Evolutionary conservation across 2,113 vertebrate species (phyloP), one percentile per base, ranked within the genome.

Genomic region (Ceratotherium simum): DNA sequence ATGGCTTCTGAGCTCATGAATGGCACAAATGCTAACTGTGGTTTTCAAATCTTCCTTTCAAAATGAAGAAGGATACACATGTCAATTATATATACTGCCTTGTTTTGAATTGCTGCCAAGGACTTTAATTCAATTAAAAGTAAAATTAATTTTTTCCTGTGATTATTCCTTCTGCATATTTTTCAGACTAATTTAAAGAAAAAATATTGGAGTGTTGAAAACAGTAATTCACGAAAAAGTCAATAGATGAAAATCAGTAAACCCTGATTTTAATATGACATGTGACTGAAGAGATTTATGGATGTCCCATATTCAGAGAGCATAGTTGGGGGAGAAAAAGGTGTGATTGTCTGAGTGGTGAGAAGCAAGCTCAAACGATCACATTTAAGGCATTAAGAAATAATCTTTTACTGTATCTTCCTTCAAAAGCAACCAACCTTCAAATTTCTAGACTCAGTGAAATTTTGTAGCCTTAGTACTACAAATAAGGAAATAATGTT

Each of bases 71-170:
- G 54, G 27, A 5, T 87, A 65, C 17, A 36, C 14, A 51, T 69
- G 25, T 72, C 36, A 78, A 0, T 75, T 88, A 4, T 14, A 73
- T 54, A 18, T 67, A 20, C 33, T 36, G 2, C 21, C 46, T 31
- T 85, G 6, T 58, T 92, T 90, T 95, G 20, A 94, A 91, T 84
- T 94, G 14, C 23, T 93, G 6, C 36, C 21, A 94, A 91, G 29
- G 51, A 90, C 64, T 81, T 96, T 73, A 87, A 90, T 78, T 88
- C 65, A 85, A 36, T 82, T 92, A 85, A 95, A 93, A 48, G 8
- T 39, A 93, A 95, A 96, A 67, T 84, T 80, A 90, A 25, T 75
- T 48, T 94, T 93, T 78, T 78, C 27, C 7, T 92, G 0, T 90
- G 21, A 83, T 78, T 83, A 54, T 67, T 85, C 21, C 79, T 79